Percentiles rank a stretch among this genome's conserved stretches.
Evolutionary conservation across 2,113 vertebrate genomes (phyloP).

Genomic region (Asarcornis scutulata): DNA sequence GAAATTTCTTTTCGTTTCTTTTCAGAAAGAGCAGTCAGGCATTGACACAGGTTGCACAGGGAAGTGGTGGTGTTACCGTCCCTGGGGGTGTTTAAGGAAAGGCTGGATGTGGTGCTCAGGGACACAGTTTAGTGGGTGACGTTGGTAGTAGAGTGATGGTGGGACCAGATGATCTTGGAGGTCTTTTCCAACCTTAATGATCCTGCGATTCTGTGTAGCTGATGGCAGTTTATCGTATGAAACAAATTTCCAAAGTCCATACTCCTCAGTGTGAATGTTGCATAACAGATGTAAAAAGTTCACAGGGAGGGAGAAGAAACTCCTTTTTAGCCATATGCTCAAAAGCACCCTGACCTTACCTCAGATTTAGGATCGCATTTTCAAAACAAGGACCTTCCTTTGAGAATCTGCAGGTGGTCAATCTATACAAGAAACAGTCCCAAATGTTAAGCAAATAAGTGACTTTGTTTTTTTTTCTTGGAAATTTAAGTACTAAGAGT

Average conservation of each 20-base stretch:
- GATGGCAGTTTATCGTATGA: background rate
- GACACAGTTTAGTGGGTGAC: too few species aligned
- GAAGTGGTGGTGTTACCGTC: too few species aligned
- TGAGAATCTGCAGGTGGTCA: slow-evolving; percentile 8
- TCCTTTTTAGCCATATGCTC: background rate
- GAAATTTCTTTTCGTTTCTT: too few species aligned
- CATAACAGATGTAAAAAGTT: background rate
- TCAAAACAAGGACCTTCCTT: background rate
- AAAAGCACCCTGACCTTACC: background rate
- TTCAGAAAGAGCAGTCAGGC: too few species aligned
- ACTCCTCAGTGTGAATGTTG: background rate
- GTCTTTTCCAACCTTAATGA: too few species aligned
- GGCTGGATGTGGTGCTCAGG: too few species aligned
- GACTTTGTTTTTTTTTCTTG: background rate
- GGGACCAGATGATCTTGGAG: too few species aligned
- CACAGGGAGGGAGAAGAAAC: background rate
- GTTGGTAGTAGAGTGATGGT: too few species aligned
- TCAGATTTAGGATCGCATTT: background rate
- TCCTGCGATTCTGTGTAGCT: background rate
- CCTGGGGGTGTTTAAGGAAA: too few species aligned
- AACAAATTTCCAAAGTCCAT: background rate
- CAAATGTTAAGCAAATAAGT: background rate
- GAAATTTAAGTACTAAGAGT: background rate
- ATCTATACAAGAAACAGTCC: background rate
- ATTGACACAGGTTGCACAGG: too few species aligned